Conservation (phyloP, 2,888 invertebrate genomes). For the Chymomyza amoena region DNA sequence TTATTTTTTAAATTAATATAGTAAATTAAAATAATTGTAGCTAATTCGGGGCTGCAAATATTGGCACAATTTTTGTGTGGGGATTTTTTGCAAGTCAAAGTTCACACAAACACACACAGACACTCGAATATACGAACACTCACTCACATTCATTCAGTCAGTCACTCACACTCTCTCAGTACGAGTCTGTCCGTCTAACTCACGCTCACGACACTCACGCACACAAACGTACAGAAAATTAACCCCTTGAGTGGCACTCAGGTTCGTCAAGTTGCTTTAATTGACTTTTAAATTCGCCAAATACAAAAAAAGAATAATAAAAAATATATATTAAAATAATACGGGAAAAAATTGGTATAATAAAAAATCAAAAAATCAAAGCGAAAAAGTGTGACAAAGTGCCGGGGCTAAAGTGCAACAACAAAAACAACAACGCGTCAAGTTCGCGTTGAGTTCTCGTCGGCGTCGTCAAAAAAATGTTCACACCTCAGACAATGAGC, state of each 20-base stretch:
- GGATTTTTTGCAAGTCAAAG: not conserved
- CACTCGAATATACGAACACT: too few relatives aligned
- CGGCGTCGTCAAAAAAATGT: slow-evolving; percentile 48
- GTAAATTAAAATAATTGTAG: slow-evolving; percentile 51
- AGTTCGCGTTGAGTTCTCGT: slow-evolving; percentile 15
- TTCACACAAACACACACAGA: not conserved
- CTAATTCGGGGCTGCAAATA: slow-evolving; percentile 47
- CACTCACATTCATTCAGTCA: not conserved
- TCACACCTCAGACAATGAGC: slow-evolving; percentile 67
- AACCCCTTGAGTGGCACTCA: slow-evolving; percentile 71
- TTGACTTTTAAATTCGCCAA: slow-evolving; percentile 68
- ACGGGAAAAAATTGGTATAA: slow-evolving; percentile 6
- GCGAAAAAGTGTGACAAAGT: slow-evolving; percentile 57
- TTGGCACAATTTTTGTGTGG: not conserved
- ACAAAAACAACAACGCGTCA: slow-evolving; percentile 7
- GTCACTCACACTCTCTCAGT: not conserved
- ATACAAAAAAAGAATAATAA: slow-evolving; percentile 21
- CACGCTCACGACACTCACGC: not conserved
- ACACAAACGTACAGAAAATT: slow-evolving; percentile 45
- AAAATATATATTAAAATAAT: slow-evolving; percentile 6
- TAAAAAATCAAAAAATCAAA: slow-evolving; percentile 49
- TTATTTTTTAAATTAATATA: slow-evolving; percentile 6
- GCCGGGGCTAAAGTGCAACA: not conserved
- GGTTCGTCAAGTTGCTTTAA: slow-evolving; percentile 70
- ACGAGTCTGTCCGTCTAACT: too few relatives aligned